These are phyloP conservation scores for Oryzias woworae DNA, from an alignment of 2,113 vertebrate species.

Conservation along the genomic window DNA sequence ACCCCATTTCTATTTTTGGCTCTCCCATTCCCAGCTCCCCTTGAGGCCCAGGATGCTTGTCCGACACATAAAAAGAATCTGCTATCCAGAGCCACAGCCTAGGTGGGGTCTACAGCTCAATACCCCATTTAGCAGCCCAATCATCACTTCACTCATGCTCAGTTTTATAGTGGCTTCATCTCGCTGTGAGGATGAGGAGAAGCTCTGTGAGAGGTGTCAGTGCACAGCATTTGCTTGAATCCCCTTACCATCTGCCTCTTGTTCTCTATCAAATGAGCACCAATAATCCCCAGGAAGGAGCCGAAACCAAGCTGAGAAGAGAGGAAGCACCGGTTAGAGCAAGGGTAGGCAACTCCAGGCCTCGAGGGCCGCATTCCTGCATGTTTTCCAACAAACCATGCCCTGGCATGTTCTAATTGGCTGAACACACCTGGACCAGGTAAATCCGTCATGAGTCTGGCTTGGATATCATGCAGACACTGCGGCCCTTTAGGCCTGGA, in stretches of 20 bases:
- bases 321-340: constrained; percentile 18
- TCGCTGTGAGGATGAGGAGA: constrained; percentile 13
- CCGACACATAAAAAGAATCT: constrained; percentile 34
- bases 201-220: constrained; percentile 27
- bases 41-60: constrained; percentile 44
- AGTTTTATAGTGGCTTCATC: constrained; percentile 21
- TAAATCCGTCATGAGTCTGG: too few species aligned
- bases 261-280: constrained; percentile 96
- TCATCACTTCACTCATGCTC: constrained; percentile 12
- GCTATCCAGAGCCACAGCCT: background rate
- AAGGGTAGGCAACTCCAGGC: too few species aligned
- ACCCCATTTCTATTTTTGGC: constrained; percentile 74
- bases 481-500: too few species aligned
- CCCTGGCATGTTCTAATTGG: too few species aligned
- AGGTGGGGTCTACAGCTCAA: constrained; percentile 1
- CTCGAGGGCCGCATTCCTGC: too few species aligned
- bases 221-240: constrained; percentile 54
- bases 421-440: too few species aligned
- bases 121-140: constrained; percentile 9
- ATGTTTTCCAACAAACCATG: too few species aligned
- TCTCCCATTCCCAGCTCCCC: constrained; percentile 35
- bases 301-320: constrained; percentile 94
- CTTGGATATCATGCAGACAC: too few species aligned
- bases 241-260: constrained; percentile 98
- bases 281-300: constrained; percentile 97